Conservation (phyloP, 2,888 invertebrate species). For the Trichogramma dendrolimi region DNA sequence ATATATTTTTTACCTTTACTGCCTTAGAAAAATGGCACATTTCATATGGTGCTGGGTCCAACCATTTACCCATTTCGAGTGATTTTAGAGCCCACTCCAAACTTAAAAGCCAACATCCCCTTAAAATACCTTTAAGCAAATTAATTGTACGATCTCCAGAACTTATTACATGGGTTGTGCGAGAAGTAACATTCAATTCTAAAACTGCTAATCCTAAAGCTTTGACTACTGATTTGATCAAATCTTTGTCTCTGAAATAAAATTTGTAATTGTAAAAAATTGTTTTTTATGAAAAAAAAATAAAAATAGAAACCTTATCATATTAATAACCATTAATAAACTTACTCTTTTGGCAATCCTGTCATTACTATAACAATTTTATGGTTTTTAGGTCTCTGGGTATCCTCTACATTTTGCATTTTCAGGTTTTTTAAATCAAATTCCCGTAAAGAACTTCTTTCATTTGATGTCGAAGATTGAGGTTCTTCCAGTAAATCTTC, state of each 20-base stretch:
- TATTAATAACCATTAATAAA: constrained; percentile 5
- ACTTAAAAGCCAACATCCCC: constrained; percentile 72
- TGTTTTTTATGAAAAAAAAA: neutral
- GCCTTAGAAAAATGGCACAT: constrained; percentile 66
- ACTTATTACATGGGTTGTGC: constrained; percentile 75
- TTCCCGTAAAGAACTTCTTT: constrained; percentile 38
- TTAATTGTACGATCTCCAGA: constrained; percentile 69
- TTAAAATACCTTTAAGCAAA: constrained; percentile 67
- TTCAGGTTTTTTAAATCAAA: constrained; percentile 35
- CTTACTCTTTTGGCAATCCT: constrained; percentile 44
- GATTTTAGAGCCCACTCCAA: constrained; percentile 68
- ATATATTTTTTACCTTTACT: constrained; percentile 55
- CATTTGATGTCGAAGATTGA: constrained; percentile 7
- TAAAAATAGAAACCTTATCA: neutral
- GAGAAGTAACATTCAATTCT: constrained; percentile 61
- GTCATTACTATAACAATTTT: constrained; percentile 43
- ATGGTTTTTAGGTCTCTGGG: constrained; percentile 17
- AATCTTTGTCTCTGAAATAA: constrained; percentile 40
- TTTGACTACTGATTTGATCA: constrained; percentile 51
- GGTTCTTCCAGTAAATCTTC: constrained; percentile 27
- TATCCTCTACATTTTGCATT: constrained; percentile 21
- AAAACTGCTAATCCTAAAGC: constrained; percentile 60
- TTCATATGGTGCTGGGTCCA: constrained; percentile 69
- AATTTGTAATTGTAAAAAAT: constrained; percentile 2
- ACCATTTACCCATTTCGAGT: constrained; percentile 61